phyloP scores from a whole-genome alignment of 1,140 invertebrate genomes.

The Whitmania pigra region DNA sequence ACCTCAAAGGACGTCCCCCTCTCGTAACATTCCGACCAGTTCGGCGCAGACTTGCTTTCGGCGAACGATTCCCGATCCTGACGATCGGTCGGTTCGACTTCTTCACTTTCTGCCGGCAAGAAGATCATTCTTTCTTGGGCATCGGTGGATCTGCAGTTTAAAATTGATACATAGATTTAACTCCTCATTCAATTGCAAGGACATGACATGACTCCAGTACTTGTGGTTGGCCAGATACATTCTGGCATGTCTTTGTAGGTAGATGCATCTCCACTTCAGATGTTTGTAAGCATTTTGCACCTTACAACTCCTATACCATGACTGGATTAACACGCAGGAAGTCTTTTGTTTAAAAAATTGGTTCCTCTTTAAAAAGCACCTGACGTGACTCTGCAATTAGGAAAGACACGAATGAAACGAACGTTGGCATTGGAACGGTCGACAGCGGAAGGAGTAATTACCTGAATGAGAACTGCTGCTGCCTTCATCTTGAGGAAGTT shows the following conservation, averaged over 20 bases:
- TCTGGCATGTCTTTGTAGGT: background rate
- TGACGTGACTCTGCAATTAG: background rate
- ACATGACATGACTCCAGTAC: background rate
- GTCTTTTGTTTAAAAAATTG: background rate
- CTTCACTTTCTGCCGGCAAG: too few species aligned
- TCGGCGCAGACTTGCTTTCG: too few species aligned
- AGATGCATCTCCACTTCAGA: background rate
- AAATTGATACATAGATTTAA: too few species aligned
- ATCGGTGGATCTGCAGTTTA: too few species aligned
- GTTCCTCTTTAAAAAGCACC: background rate
- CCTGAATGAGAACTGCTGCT: conserved; percentile 63
- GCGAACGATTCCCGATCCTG: too few species aligned
- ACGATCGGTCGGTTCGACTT: too few species aligned
- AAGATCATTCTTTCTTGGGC: too few species aligned
- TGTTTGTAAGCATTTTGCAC: background rate
- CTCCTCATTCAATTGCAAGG: too few species aligned
- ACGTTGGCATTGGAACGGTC: background rate
- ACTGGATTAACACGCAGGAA: conserved; percentile 4
- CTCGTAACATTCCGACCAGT: too few species aligned
- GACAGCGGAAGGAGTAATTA: conserved; percentile 24
- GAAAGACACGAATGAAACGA: background rate
- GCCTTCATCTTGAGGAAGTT: conserved; percentile 58
- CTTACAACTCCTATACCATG: background rate
- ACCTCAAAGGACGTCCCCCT: too few species aligned
- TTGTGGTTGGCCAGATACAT: background rate